A percentile compares a stretch with the other conserved stretches of the same genome.
Conservation (phyloP, 2,113 vertebrate genomes). For the Semnornis frantzii region DNA sequence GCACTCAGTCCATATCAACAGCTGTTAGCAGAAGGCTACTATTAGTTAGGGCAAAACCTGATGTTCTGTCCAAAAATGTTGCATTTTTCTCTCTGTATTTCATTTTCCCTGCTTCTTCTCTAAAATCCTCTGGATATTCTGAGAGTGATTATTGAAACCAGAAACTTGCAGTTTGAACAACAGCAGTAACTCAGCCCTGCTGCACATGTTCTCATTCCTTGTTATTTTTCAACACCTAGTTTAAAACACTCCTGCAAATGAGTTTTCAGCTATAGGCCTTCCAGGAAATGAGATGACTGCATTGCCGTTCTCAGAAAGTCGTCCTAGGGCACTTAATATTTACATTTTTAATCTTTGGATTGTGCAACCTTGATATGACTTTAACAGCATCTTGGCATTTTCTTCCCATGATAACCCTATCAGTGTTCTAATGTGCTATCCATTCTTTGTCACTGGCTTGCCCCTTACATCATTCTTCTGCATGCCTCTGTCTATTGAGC, state of each 20-base stretch:
- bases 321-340: background rate
- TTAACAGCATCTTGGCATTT: conserved; percentile 24
- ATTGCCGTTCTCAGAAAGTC: background rate
- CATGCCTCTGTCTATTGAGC: background rate
- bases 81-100: background rate
- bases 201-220: background rate
- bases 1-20: background rate
- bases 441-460: background rate
- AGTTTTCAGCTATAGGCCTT: background rate
- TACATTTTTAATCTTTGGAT: conserved; percentile 25
- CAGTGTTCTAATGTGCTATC: background rate
- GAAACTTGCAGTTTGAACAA: background rate
- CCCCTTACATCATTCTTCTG: background rate
- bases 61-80: background rate
- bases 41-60: background rate
- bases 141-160: background rate
- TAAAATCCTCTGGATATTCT: background rate
- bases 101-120: background rate
- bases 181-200: background rate
- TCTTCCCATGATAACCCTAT: conserved; percentile 18
- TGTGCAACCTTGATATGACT: conserved; percentile 9
- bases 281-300: background rate
- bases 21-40: background rate
- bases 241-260: background rate
- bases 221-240: conserved; percentile 13